Percentiles rank a stretch among this genome's conserved stretches.
Conservation (phyloP, 2,888 invertebrate genomes). For the Agriopis aurantiaria region DNA sequence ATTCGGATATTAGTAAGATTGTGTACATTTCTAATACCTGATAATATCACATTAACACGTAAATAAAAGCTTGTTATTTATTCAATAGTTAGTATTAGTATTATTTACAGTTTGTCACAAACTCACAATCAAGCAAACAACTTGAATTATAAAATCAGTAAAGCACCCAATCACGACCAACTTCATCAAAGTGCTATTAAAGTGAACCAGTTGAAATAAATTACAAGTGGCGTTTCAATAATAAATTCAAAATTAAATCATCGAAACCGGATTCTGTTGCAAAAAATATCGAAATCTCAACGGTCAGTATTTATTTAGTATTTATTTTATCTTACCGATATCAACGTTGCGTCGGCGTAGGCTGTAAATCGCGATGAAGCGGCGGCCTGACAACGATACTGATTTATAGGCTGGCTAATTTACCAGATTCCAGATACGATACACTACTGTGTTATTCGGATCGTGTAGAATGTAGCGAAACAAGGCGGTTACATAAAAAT, state of each 20-base stretch:
- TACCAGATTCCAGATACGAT: constrained; percentile 41
- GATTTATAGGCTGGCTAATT: constrained; percentile 59
- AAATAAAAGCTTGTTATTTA: not conserved
- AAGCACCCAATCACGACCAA: not conserved
- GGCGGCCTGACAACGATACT: constrained; percentile 53
- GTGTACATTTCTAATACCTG: not conserved
- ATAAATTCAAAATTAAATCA: constrained; percentile 20
- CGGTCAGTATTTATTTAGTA: constrained; percentile 40
- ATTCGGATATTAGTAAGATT: not conserved
- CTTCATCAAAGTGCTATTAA: not conserved
- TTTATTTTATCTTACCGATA: constrained; percentile 41
- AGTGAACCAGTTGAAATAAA: constrained; percentile 6
- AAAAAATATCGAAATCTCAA: constrained; percentile 39
- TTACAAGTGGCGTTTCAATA: not conserved
- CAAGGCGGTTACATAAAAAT: not conserved
- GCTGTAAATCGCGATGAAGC: constrained; percentile 49
- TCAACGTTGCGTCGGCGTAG: constrained; percentile 30
- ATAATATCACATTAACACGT: not conserved
- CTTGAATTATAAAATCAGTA: too few relatives aligned
- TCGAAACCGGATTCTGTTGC: constrained; percentile 39
- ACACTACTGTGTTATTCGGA: constrained; percentile 23
- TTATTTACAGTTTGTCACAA: too few relatives aligned
- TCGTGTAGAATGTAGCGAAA: constrained; percentile 19
- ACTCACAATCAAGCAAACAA: too few relatives aligned
- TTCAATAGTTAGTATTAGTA: too few relatives aligned